Base-by-base conservation (phyloP, 2,888 invertebrate species). In the Tenthredo scrophulariae region DNA sequence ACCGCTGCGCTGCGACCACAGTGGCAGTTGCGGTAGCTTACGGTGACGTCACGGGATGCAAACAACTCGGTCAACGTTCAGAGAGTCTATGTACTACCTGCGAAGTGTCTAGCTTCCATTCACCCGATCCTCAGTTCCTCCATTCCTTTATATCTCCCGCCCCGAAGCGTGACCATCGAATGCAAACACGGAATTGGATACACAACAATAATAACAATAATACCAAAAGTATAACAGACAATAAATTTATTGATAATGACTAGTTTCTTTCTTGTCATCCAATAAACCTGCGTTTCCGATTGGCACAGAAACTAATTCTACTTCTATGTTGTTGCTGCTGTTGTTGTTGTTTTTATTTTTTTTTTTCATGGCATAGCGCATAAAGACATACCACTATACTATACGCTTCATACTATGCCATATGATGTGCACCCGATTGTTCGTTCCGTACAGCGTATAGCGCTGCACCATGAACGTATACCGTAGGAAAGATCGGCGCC, bases 401-500 rank as follows among this genome's bases (percentile, higher is more conserved):
- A 43, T 10, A 43, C 40, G 40, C 40, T 50, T 0, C 18, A 15
- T 18, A 18, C 18, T 50, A 15, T 50, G 18, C 50, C 18, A 4
- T 50, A 15, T 18, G 5, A 50, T n/a, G 50, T n/a, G 70, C 37
- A 18, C 5, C n/a, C 70, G 33, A 9, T 70, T n/a, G n/a, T 70
- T 37, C 70, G n/a, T n/a, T n/a, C 22, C 22, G n/a, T 72, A 54
- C 3, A 54, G 7, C 62, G 43, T 62, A 62, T 62, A 26, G 22
- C 26, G 22, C 10, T 62, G 10, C n/a, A 22, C 26, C 26, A 22
- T 26, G 29, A 29, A 26, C 33, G 22, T n/a, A 18, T 37, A 40
- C 22, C 40, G 79, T 15, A n/a, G 62, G 89, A 90, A 91, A 91
- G 92, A 91, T 91, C 90, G 90, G 90, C 90, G 90, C 89, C 89